Conservation (phyloP, 53 echinoderm and acorn worm species). For the Mesocentrotus franciscanus region DNA sequence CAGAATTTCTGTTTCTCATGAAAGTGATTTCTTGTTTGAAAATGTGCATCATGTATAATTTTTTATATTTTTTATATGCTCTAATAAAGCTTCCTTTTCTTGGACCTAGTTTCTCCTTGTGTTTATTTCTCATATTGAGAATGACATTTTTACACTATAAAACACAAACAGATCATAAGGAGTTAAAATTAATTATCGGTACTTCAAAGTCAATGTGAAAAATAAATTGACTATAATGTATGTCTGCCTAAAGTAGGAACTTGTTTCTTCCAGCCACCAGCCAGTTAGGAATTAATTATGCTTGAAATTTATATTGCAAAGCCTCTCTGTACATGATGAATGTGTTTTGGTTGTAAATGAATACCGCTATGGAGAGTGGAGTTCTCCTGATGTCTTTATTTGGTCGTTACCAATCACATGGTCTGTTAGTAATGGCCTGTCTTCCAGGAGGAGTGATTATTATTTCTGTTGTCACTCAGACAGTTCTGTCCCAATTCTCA, state of each 20-base stretch:
- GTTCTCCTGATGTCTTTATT: slow-evolving; percentile 44
- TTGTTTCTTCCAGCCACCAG: not conserved
- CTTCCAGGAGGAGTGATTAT: slow-evolving; percentile 4
- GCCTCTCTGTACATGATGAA: slow-evolving; percentile 17
- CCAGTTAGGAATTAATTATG: not conserved
- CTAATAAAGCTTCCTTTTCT: no score
- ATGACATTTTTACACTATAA: no score
- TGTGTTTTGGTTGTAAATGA: slow-evolving; percentile 47
- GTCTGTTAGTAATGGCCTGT: not conserved
- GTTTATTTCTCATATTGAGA: no score
- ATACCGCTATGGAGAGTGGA: not conserved
- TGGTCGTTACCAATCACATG: slow-evolving; percentile 46
- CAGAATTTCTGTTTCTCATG: no score
- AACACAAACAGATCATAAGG: no score
- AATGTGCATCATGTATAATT: no score
- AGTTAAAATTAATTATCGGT: no score
- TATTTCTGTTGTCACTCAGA: not conserved
- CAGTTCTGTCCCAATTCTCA: not conserved
- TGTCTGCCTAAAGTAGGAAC: not conserved
- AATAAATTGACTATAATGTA: not conserved
- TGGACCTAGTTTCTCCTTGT: no score
- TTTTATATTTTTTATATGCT: no score
- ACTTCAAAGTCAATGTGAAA: not conserved
- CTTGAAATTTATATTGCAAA: not conserved
- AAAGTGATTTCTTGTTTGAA: no score